Evolutionary conservation across 2,113 vertebrate species (phyloP).

Genomic region (Tetrao urogallus): DNA sequence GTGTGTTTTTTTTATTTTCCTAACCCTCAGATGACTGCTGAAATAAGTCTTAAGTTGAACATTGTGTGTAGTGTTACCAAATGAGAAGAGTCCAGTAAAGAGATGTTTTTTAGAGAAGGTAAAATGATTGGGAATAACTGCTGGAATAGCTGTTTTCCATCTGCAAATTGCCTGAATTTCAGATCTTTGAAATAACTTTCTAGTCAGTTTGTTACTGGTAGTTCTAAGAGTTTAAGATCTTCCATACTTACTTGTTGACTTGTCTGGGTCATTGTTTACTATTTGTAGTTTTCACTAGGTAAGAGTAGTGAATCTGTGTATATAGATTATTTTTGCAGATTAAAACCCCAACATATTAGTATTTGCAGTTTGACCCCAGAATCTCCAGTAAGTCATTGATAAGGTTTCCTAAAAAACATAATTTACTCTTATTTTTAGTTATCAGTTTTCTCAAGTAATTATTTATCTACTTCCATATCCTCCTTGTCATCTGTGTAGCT

Average conservation of each 20-base stretch:
- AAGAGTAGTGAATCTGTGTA: not conserved
- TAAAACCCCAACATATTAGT: not conserved
- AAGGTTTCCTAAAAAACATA: not conserved
- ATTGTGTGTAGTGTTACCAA: not conserved
- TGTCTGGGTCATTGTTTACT: not conserved
- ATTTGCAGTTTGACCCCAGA: not conserved
- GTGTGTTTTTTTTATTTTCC: not conserved
- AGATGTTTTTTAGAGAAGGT: not conserved
- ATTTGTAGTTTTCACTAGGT: not conserved
- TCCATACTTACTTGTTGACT: not conserved
- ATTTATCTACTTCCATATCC: slow-evolving; percentile 59
- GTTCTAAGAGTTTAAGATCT: not conserved
- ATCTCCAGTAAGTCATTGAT: slow-evolving; percentile 14
- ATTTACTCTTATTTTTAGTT: slow-evolving; percentile 59
- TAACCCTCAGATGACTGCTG: not conserved
- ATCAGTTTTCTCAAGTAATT: slow-evolving; percentile 37
- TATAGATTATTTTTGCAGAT: slow-evolving; percentile 6
- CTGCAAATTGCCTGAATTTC: not conserved
- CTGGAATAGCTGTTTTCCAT: not conserved
- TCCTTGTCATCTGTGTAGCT: slow-evolving; percentile 55
- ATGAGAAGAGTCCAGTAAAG: not conserved
- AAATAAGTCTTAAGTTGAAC: not conserved
- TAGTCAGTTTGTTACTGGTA: not conserved
- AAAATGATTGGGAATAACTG: not conserved
- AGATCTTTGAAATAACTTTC: not conserved